These are phyloP conservation scores for Bradypus variegatus DNA, from an alignment of 2,797 vertebrate genomes.

Conservation along the genomic window DNA sequence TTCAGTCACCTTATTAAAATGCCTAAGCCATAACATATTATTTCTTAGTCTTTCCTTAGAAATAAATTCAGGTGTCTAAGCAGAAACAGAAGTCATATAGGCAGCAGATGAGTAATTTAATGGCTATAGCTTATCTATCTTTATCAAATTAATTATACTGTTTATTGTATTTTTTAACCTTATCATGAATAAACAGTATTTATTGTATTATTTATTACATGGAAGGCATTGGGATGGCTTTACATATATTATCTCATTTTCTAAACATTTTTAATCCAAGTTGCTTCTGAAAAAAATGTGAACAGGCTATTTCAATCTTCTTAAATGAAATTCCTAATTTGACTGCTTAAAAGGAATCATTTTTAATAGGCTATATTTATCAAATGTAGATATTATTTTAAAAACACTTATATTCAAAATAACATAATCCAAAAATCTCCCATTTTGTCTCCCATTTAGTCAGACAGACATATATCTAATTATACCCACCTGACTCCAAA, in stretches of 20 bases:
- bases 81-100: not conserved
- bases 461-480: not conserved
- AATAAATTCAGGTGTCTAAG: not conserved
- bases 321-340: not conserved
- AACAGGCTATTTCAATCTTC: not conserved
- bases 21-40: constrained; percentile 9
- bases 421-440: not conserved
- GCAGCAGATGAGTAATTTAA: not conserved
- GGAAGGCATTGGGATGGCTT: not conserved
- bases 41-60: not conserved
- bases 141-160: not conserved
- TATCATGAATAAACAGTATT: not conserved
- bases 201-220: not conserved
- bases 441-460: not conserved
- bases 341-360: not conserved
- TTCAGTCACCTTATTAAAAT: constrained; percentile 27
- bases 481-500: not conserved
- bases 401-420: not conserved
- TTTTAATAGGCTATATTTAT: not conserved
- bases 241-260: not conserved
- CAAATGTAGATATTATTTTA: not conserved
- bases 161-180: not conserved
- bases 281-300: not conserved
- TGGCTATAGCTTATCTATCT: not conserved
- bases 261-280: not conserved